Conservation (phyloP, 1,140 invertebrate species). For the Pachypeltis micranthus region DNA sequence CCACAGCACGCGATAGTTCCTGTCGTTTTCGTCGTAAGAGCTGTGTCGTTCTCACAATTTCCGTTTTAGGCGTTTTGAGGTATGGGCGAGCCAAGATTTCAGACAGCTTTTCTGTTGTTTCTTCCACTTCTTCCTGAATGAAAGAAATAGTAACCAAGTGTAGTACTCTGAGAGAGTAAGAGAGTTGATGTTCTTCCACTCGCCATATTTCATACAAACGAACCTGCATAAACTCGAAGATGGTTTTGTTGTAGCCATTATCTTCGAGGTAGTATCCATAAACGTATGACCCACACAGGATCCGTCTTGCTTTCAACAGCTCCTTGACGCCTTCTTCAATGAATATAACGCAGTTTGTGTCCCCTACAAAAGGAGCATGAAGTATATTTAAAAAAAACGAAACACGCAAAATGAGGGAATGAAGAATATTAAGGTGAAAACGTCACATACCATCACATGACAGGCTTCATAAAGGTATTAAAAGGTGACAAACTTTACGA, state of each 20-base stretch:
- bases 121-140: slow-evolving; percentile 47
- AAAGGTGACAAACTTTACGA: no score
- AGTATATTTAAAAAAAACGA: no score
- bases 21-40: slow-evolving; percentile 46
- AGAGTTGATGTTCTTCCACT: no score
- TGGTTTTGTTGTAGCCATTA: slow-evolving; percentile 52
- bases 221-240: slow-evolving; percentile 62
- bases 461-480: no score
- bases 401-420: no score
- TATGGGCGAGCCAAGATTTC: slow-evolving; percentile 54
- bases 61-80: slow-evolving; percentile 46
- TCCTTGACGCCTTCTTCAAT: slow-evolving; percentile 53
- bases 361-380: slow-evolving; percentile 28
- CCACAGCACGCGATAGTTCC: slow-evolving; percentile 51
- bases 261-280: slow-evolving; percentile 55
- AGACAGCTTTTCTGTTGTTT: slow-evolving; percentile 51
- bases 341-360: slow-evolving; percentile 40
- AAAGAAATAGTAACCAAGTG: no score
- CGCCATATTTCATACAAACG: no score
- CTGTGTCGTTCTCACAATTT: slow-evolving; percentile 48
- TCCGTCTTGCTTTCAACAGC: slow-evolving; percentile 47
- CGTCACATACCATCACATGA: no score
- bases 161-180: no score
- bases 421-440: no score
- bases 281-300: slow-evolving; percentile 54